Evolutionary conservation across 2,888 invertebrate genomes (phyloP).

Genomic region (Sceliomorpha sp.): DNA sequence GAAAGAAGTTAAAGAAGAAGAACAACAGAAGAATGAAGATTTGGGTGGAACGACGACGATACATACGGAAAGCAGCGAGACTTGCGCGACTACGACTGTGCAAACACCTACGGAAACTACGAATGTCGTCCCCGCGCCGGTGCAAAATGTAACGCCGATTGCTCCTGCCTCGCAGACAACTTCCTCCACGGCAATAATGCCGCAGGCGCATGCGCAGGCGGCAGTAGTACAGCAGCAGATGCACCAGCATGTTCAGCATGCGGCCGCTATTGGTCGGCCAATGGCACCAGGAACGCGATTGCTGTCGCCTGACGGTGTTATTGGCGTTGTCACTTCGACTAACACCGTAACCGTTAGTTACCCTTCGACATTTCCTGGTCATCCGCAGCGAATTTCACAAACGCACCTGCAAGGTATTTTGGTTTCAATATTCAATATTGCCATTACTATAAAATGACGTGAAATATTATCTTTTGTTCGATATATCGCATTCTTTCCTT

Average conservation of each 20-base stretch:
- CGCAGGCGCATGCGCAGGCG: slow-evolving; percentile 77
- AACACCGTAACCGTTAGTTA: slow-evolving; percentile 81
- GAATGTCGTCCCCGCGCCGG: slow-evolving; percentile 51
- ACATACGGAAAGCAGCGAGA: slow-evolving; percentile 60
- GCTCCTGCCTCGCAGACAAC: slow-evolving; percentile 63
- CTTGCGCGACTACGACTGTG: slow-evolving; percentile 55
- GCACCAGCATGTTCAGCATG: slow-evolving; percentile 85
- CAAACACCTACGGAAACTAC: slow-evolving; percentile 63
- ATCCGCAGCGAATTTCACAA: slow-evolving; percentile 74
- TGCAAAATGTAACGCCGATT: slow-evolving; percentile 54
- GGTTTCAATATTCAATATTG: no score
- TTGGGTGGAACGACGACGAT: slow-evolving; percentile 57
- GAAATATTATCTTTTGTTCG: background rate
- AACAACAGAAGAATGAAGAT: slow-evolving; percentile 65
- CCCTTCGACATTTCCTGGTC: slow-evolving; percentile 75
- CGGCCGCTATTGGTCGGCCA: slow-evolving; percentile 83
- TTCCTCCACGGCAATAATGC: slow-evolving; percentile 66
- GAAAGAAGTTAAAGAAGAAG: slow-evolving; percentile 73
- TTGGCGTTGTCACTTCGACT: slow-evolving; percentile 85
- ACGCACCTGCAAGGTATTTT: slow-evolving; percentile 75
- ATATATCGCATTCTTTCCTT: no score
- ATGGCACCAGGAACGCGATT: slow-evolving; percentile 82
- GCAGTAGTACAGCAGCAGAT: slow-evolving; percentile 81
- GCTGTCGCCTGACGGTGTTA: slow-evolving; percentile 84
- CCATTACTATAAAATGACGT: background rate